Percentiles rank a stretch among this genome's conserved stretches.
These are phyloP conservation scores for Odontamblyopus lacepedii DNA, from an alignment of 2,797 vertebrate species.

Conservation along the genomic window DNA sequence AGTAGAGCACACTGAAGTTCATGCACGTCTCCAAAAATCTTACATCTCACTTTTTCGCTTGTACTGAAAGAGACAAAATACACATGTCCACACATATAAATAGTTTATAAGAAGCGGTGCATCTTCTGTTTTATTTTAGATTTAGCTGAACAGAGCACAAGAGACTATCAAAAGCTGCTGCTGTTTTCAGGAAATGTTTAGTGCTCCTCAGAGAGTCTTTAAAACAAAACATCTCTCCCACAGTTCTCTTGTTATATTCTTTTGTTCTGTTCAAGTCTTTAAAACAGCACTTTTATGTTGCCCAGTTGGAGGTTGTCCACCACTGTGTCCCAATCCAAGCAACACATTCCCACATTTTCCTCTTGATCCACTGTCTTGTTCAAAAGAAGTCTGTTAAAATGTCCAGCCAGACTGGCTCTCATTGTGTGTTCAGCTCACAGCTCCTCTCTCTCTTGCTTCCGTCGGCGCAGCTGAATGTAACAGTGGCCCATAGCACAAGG, in stretches of 20 bases:
- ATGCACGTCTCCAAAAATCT: constrained; percentile 46
- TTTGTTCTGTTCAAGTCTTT: constrained; percentile 49
- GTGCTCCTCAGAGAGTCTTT: constrained; percentile 44
- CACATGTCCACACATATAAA: constrained; percentile 76
- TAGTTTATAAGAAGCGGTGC: constrained; percentile 73
- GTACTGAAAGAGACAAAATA: constrained; percentile 55
- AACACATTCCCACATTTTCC: constrained; percentile 35
- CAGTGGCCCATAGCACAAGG: constrained; percentile 75
- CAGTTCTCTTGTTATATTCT: constrained; percentile 18
- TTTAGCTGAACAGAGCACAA: constrained; percentile 62
- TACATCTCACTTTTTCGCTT: constrained; percentile 46
- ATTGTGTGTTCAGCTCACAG: constrained; percentile 77
- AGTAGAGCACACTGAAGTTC: constrained; percentile 43
- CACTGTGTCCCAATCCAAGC: constrained; percentile 30
- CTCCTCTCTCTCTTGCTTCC: constrained; percentile 48
- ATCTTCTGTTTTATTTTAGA: constrained; percentile 51
- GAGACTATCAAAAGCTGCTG: constrained; percentile 31
- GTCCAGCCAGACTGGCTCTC: constrained; percentile 72
- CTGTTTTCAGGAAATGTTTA: constrained; percentile 37
- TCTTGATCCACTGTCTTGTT: constrained; percentile 67
- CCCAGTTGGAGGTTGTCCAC: constrained; percentile 42
- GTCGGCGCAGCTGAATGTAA: constrained; percentile 65
- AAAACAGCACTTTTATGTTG: constrained; percentile 34
- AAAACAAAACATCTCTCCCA: constrained; percentile 32
- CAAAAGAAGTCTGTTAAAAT: constrained; percentile 62